A percentile compares a stretch with the other conserved stretches of the same genome.
These are phyloP conservation scores for Campylorhamphus procurvoides DNA, from an alignment of 2,113 vertebrate genomes.

Conservation along the genomic window DNA sequence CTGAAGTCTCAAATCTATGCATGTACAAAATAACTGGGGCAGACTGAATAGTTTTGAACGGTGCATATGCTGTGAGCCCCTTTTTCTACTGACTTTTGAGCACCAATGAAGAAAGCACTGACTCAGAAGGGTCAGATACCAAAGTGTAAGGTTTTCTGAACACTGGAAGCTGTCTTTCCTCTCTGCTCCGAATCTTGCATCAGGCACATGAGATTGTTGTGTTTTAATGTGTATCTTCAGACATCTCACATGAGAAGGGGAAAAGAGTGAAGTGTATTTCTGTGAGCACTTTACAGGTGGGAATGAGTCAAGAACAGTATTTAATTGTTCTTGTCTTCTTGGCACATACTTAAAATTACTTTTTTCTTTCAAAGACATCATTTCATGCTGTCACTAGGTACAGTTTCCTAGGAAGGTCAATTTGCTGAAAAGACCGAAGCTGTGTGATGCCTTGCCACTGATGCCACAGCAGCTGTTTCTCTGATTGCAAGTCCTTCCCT, in stretches of 20 bases:
- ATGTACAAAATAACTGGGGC: neutral
- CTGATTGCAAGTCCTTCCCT: neutral
- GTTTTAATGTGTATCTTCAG: neutral
- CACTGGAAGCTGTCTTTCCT: neutral
- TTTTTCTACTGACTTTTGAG: neutral
- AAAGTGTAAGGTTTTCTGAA: neutral
- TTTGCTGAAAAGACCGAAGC: neutral
- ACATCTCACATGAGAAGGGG: neutral
- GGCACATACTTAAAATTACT: neutral
- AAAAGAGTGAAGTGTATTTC: neutral
- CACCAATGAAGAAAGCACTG: neutral
- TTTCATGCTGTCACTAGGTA: neutral
- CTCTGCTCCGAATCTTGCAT: neutral
- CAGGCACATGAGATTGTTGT: neutral
- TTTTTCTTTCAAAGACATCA: neutral
- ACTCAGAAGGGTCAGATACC: neutral
- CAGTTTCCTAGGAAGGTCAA: neutral
- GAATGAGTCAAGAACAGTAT: neutral
- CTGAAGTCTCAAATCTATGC: neutral
- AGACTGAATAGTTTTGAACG: neutral
- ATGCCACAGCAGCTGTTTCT: neutral
- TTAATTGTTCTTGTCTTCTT: constrained; percentile 20
- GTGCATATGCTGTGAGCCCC: neutral
- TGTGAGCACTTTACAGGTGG: neutral
- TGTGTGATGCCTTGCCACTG: neutral